These are phyloP conservation scores for Drosophila mettleri DNA, from an alignment of 2,888 invertebrate genomes.

Conservation along the genomic window DNA sequence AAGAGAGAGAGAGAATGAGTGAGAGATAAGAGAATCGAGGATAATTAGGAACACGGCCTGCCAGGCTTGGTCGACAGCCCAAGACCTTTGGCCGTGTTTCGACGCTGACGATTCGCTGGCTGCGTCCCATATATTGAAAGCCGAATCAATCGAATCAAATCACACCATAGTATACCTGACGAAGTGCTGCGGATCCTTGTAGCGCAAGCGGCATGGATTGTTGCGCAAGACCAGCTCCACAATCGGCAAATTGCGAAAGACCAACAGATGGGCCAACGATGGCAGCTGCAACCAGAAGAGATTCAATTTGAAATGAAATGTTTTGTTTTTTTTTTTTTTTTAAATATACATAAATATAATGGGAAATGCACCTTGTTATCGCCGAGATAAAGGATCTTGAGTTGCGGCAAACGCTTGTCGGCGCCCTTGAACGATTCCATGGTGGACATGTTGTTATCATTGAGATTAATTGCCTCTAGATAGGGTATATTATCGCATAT, in stretches of 20 bases:
- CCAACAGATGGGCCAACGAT: conserved; percentile 85
- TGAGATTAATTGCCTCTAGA: conserved; percentile 91
- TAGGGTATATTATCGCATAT: conserved; percentile 94
- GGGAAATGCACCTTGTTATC: conserved; percentile 91
- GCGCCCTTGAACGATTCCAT: conserved; percentile 89
- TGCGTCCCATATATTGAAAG: conserved; percentile 24
- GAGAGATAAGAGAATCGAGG: neutral
- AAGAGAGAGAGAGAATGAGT: neutral
- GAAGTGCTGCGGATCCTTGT: conserved; percentile 47
- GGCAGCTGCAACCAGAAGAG: conserved; percentile 88
- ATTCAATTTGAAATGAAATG: neutral
- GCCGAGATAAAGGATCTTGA: conserved; percentile 92
- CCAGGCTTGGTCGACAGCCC: neutral
- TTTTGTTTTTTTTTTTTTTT: too few relatives aligned
- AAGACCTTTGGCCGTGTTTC: conserved; percentile 22
- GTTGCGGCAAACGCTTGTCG: conserved; percentile 88
- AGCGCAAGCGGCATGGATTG: conserved; percentile 71
- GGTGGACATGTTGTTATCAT: conserved; percentile 90
- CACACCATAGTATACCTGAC: conserved; percentile 86
- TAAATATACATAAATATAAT: neutral
- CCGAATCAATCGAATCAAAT: conserved; percentile 19
- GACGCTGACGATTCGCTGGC: conserved; percentile 38
- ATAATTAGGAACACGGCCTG: conserved; percentile 13
- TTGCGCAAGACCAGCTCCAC: conserved; percentile 90
- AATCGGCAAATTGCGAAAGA: conserved; percentile 89